Base-by-base conservation (phyloP, 2,888 invertebrate genomes). In the Standfussiana lucernea region DNA sequence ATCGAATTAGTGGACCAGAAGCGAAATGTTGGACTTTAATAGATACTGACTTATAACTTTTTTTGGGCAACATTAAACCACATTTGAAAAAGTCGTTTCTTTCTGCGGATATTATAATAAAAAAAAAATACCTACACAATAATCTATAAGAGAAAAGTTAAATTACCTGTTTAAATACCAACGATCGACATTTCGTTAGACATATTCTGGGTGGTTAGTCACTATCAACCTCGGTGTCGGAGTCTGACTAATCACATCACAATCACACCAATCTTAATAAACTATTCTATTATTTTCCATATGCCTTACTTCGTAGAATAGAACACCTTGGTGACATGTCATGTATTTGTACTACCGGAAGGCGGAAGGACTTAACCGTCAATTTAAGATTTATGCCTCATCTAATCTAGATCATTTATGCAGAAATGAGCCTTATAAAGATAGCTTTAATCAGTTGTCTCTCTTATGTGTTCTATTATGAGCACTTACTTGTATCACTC, bases 271-370 rank as follows among this genome's bases (percentile, higher is more conserved):
- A 21, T 28, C 42, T 50, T 47, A 71, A 50, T n/a, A 32, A 71
- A n/a, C 72, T 50, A 13, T 6, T 59, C 53, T 47, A 28, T 24
- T 32, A 40, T 35, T 24, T 56, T 64, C 21, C 21, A 35, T 6
- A 47, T n/a, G 5, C 53, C 40, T n/a, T 18, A 61, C 11, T 37
- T 65, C 50, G 45, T 35, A 15, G 42, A 83, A 74, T 35, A 15
- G 42, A 83, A 74, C 64, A 64, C 71, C 80, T 80, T 72, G 71
- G 40, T 59, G 67, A 80, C 84, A 84, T 70, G 32, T 59, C 70
- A 62, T 37, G 82, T 56, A 82, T 71, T 71, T 84, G 84, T 65
- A 45, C 69, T 71, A 28, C 76, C 82, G 82, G 85, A 83, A 83
- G 47, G 5, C 81, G 76, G 81, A 84, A 82, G 28, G 40, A 84